Evolutionary conservation across 2,888 invertebrate species (phyloP).

Genomic region (Cabera pusaria): DNA sequence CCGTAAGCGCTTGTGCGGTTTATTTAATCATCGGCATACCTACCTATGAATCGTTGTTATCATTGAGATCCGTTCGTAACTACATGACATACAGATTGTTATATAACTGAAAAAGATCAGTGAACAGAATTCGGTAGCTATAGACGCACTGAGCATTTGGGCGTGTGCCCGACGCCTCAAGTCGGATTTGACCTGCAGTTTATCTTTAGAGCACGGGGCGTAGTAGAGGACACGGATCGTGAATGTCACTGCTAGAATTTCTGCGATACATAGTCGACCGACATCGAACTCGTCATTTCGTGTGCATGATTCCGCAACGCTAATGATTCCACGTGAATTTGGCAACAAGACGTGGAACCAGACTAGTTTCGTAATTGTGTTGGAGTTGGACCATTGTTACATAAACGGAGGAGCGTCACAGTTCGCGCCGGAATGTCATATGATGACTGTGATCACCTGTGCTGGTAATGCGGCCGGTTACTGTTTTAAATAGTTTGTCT

Average conservation of each 20-base stretch:
- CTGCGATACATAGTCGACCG: slow-evolving; percentile 36
- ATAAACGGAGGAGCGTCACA: slow-evolving; percentile 17
- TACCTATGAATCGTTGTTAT: neutral
- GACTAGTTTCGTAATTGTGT: neutral
- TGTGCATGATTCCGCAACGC: slow-evolving; percentile 1
- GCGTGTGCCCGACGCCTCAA: slow-evolving; percentile 55
- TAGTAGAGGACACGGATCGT: slow-evolving; percentile 55
- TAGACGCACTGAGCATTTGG: slow-evolving; percentile 46
- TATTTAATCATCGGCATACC: no score
- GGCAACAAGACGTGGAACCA: slow-evolving; percentile 20
- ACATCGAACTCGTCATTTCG: slow-evolving; percentile 34
- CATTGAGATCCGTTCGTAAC: no score
- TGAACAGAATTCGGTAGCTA: neutral
- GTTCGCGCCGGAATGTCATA: slow-evolving; percentile 11
- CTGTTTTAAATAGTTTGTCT: neutral
- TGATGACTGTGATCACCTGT: slow-evolving; percentile 3
- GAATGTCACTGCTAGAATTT: slow-evolving; percentile 58
- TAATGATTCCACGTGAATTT: slow-evolving; percentile 7
- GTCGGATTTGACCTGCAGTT: slow-evolving; percentile 53
- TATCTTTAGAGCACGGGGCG: slow-evolving; percentile 66
- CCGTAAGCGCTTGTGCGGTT: no score
- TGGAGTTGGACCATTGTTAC: slow-evolving; percentile 10
- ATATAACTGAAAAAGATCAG: neutral
- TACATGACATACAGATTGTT: no score
- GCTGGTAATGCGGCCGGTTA: neutral